Evolutionary conservation across 2,888 invertebrate species (phyloP).

Genomic region (Tupiocoris notatus): DNA sequence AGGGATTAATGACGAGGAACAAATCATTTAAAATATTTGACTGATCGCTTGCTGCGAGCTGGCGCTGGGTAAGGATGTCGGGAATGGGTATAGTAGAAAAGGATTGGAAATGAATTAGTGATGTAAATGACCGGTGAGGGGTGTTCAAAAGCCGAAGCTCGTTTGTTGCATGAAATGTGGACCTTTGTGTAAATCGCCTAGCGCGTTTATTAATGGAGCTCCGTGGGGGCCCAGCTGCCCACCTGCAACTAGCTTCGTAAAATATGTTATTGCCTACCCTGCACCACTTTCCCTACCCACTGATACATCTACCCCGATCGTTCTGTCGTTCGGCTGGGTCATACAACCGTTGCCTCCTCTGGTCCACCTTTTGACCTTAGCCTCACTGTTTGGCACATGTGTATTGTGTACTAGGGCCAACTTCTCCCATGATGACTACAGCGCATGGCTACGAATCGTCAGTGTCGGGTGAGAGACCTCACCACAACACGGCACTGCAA

Average conservation of each 20-base stretch:
- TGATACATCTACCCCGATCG: too few species aligned
- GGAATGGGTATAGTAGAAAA: background rate
- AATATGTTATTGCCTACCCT: conserved; percentile 32
- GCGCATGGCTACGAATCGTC: too few species aligned
- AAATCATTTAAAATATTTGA: conserved; percentile 35
- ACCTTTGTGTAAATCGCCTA: conserved; percentile 29
- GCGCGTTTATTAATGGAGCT: conserved; percentile 34
- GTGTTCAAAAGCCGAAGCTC: conserved; percentile 29
- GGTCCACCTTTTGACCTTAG: background rate
- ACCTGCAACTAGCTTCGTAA: conserved; percentile 36
- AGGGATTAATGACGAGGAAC: conserved; percentile 34
- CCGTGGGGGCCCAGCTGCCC: conserved; percentile 23
- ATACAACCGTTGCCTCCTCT: background rate
- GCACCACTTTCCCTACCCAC: background rate
- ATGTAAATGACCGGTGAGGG: conserved; percentile 36
- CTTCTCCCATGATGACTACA: too few species aligned
- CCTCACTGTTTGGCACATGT: too few species aligned
- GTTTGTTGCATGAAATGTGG: conserved; percentile 35
- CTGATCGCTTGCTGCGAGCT: background rate
- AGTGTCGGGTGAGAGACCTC: too few species aligned
- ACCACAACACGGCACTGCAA: too few species aligned
- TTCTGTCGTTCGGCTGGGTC: background rate
- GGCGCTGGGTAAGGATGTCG: background rate
- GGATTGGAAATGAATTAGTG: conserved; percentile 38
- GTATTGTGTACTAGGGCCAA: too few species aligned